phyloP scores from a whole-genome alignment of 35 echinoderm and acorn worm species.

The Ophioderma brevispina region DNA sequence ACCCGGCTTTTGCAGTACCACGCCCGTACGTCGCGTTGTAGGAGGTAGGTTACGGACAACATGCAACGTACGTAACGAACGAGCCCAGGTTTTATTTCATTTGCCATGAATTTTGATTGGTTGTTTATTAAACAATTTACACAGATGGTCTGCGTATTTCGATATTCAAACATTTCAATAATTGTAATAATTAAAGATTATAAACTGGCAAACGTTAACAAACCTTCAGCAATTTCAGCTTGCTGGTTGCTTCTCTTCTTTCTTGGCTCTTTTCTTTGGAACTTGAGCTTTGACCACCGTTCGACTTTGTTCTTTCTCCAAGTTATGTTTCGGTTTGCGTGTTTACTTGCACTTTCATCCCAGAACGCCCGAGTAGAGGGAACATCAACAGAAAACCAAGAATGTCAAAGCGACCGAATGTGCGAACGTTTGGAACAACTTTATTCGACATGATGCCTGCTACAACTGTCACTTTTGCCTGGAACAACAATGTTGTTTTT shows the following conservation, averaged over 20 bases:
- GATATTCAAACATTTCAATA: no score
- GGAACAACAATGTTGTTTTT: neutral
- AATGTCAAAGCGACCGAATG: neutral
- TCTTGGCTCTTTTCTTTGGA: slow-evolving; percentile 35
- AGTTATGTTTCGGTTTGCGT: neutral
- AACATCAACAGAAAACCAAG: neutral
- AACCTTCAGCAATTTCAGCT: slow-evolving; percentile 14
- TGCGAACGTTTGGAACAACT: neutral
- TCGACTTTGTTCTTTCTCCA: neutral
- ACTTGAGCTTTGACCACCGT: neutral
- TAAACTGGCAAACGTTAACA: no score
- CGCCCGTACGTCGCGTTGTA: no score
- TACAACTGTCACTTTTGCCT: neutral
- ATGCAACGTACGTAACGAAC: no score
- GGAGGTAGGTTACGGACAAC: no score
- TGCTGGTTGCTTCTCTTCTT: slow-evolving; percentile 29
- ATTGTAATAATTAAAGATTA: no score
- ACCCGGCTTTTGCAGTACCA: no score
- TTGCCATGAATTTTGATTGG: no score
- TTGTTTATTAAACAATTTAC: no score
- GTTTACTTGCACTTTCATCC: neutral
- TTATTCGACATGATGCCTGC: neutral
- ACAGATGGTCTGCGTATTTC: no score
- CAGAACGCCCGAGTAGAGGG: neutral
- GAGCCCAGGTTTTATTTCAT: no score